These are phyloP conservation scores for Numenius phaeopus DNA, from an alignment of 2,797 vertebrate genomes.

Conservation along the genomic window DNA sequence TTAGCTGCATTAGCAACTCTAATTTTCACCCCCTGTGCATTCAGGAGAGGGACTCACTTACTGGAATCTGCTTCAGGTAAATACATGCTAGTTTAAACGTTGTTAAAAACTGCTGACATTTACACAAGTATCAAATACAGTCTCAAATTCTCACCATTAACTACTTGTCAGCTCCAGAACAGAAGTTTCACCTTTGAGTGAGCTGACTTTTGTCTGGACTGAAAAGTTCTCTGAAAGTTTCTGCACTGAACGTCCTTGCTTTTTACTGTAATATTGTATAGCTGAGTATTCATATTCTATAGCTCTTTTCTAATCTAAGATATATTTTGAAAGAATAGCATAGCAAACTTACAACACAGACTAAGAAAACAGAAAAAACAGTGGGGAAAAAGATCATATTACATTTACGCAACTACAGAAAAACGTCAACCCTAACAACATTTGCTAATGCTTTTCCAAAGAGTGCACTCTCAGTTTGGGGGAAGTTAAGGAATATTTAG, in stretches of 20 bases:
- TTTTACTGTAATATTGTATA: background rate
- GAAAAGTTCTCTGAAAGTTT: background rate
- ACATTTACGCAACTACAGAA: background rate
- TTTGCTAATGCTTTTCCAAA: background rate
- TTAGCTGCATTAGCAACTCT: background rate
- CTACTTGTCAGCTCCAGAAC: background rate
- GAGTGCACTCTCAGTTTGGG: background rate
- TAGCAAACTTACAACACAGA: background rate
- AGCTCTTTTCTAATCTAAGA: background rate
- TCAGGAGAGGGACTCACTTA: background rate
- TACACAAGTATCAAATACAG: background rate
- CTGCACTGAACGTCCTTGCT: background rate
- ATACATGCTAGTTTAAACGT: background rate
- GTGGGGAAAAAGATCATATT: accelerated
- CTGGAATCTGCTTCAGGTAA: background rate
- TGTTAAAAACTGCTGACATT: background rate
- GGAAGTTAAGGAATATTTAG: background rate
- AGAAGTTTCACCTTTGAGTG: background rate
- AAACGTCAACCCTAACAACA: background rate
- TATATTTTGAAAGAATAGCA: background rate
- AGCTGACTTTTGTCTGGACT: background rate
- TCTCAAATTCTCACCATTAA: constrained; percentile 3
- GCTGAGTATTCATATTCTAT: background rate
- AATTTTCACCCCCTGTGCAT: constrained; percentile 23
- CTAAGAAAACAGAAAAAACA: background rate